A percentile compares a stretch with the other conserved stretches of the same genome.
Conservation (phyloP, 2,888 invertebrate genomes). For the Glaucopsyche alexis region DNA sequence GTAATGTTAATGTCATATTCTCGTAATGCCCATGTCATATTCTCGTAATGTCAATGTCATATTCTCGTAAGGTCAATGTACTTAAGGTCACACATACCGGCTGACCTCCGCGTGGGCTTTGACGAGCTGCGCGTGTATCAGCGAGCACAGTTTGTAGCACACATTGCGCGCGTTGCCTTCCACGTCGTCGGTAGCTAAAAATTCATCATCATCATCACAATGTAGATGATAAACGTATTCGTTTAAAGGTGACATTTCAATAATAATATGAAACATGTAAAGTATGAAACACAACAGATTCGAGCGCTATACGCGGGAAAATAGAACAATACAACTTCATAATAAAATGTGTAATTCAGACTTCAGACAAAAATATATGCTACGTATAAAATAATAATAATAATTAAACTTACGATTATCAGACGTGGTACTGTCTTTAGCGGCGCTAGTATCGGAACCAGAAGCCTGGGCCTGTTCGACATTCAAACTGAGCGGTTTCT, state of each 20-base stretch:
- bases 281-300: too few species aligned
- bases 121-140: conserved; percentile 88
- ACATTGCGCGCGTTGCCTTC: conserved; percentile 73
- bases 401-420: conserved; percentile 52
- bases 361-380: too few species aligned
- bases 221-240: too few species aligned
- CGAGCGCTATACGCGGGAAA: too few species aligned
- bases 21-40: neutral
- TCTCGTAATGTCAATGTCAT: too few species aligned
- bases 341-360: too few species aligned
- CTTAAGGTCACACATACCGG: conserved; percentile 60
- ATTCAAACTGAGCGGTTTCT: conserved; percentile 54
- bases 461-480: conserved; percentile 55
- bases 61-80: neutral
- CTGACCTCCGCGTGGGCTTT: conserved; percentile 89
- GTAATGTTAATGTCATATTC: neutral
- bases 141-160: conserved; percentile 87
- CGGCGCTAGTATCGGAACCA: conserved; percentile 49
- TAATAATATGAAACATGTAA: too few species aligned
- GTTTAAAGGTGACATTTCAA: too few species aligned
- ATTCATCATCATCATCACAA: neutral
- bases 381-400: neutral
- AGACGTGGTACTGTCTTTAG: conserved; percentile 44
- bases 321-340: too few species aligned
- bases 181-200: conserved; percentile 48